Conservation (phyloP, 2,113 vertebrate species). For the Alethe castanea region DNA sequence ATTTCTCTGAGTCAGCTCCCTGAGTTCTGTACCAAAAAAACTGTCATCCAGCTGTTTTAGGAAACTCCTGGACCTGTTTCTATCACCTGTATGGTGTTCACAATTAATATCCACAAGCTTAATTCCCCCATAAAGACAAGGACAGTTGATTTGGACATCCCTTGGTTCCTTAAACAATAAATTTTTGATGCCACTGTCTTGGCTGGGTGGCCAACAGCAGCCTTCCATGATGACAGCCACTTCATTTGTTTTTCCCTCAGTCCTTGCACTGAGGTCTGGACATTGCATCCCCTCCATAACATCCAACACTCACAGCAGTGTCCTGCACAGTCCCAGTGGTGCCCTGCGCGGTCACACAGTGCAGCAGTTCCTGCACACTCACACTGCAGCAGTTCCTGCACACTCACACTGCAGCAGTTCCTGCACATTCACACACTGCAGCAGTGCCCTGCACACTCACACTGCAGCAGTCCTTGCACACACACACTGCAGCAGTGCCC, state of each 20-base stretch:
- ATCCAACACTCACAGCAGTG: background rate
- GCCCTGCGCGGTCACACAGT: background rate
- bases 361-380: too few relatives aligned
- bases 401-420: background rate
- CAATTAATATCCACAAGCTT: background rate
- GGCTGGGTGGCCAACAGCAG: background rate
- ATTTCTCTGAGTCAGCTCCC: background rate
- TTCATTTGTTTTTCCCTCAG: background rate
- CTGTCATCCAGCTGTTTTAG: background rate
- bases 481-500: background rate
- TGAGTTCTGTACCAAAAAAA: background rate
- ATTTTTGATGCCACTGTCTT: background rate
- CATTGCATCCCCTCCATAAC: background rate
- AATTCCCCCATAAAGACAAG: background rate
- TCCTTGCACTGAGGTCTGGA: background rate
- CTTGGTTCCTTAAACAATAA: background rate
- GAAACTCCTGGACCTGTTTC: background rate
- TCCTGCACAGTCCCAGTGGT: background rate
- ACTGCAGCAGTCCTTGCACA: background rate
- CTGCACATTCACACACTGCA: background rate
- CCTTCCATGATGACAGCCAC: background rate
- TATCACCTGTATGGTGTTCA: background rate
- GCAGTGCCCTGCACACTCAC: background rate
- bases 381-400: background rate
- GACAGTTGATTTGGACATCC: background rate